A percentile compares a stretch with the other conserved stretches of the same genome.
These are phyloP conservation scores for Chironomus tepperi DNA, from an alignment of 1,140 invertebrate species.

Conservation along the genomic window DNA sequence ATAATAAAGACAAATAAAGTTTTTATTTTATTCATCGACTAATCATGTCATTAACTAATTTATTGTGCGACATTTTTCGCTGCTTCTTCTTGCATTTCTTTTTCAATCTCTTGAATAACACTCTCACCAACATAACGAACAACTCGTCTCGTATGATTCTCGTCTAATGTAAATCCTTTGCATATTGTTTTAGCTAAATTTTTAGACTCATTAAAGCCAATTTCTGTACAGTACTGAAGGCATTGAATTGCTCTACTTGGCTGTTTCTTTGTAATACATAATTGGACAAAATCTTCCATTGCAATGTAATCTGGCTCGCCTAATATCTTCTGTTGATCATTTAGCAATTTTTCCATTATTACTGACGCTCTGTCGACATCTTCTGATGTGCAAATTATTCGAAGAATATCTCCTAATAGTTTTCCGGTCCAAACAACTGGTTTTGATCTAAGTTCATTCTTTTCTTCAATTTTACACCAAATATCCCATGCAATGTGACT, in stretches of 20 bases:
- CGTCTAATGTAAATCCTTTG: constrained; percentile 41
- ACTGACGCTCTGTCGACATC: constrained; percentile 43
- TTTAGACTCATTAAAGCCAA: constrained; percentile 42
- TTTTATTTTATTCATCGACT: too few relatives aligned
- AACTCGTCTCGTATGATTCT: constrained; percentile 41
- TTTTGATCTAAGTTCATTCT: constrained; percentile 32
- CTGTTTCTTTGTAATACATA: constrained; percentile 42
- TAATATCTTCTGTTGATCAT: constrained; percentile 43
- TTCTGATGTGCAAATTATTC: constrained; percentile 41
- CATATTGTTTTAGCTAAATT: constrained; percentile 40
- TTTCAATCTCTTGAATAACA: constrained; percentile 30
- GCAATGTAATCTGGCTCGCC: constrained; percentile 44
- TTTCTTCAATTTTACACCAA: constrained; percentile 43
- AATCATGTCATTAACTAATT: background rate
- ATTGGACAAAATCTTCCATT: constrained; percentile 42
- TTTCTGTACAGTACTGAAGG: constrained; percentile 46
- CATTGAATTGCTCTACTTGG: constrained; percentile 42
- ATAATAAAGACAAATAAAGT: too few relatives aligned
- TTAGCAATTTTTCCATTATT: constrained; percentile 45
- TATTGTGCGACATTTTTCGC: background rate
- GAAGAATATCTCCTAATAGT: constrained; percentile 48
- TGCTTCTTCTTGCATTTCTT: background rate
- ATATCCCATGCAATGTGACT: constrained; percentile 46
- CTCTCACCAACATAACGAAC: constrained; percentile 43
- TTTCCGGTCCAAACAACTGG: constrained; percentile 46